Conservation (phyloP, 2,888 invertebrate genomes). For the Polymixis lichenea region DNA sequence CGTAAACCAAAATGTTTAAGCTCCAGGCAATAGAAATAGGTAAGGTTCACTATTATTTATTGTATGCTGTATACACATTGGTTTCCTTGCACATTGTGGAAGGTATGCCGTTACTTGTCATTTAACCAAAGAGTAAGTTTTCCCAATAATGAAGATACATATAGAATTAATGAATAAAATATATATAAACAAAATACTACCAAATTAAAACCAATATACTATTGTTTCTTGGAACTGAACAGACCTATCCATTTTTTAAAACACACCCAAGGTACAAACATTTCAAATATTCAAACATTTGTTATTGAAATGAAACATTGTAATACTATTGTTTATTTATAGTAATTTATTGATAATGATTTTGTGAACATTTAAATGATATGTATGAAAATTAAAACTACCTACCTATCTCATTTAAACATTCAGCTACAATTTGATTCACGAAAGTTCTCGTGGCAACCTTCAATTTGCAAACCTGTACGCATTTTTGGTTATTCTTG, state of each 20-base stretch:
- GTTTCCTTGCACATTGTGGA: conserved; percentile 4
- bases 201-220: background rate
- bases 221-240: conserved; percentile 3
- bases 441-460: conserved; percentile 28
- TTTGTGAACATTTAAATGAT: conserved; percentile 3
- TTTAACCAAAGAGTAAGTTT: conserved; percentile 20
- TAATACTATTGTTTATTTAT: no score
- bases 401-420: conserved; percentile 1
- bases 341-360: background rate
- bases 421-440: background rate
- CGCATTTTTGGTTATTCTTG: conserved; percentile 18
- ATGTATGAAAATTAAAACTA: conserved; percentile 2
- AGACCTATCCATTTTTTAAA: background rate
- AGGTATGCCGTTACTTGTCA: conserved; percentile 29
- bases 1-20: conserved; percentile 15
- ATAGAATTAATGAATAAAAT: background rate
- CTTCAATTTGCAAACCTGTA: background rate
- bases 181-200: background rate
- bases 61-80: background rate
- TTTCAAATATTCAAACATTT: background rate
- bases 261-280: background rate
- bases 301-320: conserved; percentile 6
- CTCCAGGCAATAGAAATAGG: background rate
- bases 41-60: conserved; percentile 3
- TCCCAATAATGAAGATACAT: conserved; percentile 7